Percentiles rank a stretch among this genome's conserved stretches.
These are phyloP conservation scores for Gisinianus flammeolus DNA, from an alignment of 2,888 invertebrate species.

Conservation along the genomic window DNA sequence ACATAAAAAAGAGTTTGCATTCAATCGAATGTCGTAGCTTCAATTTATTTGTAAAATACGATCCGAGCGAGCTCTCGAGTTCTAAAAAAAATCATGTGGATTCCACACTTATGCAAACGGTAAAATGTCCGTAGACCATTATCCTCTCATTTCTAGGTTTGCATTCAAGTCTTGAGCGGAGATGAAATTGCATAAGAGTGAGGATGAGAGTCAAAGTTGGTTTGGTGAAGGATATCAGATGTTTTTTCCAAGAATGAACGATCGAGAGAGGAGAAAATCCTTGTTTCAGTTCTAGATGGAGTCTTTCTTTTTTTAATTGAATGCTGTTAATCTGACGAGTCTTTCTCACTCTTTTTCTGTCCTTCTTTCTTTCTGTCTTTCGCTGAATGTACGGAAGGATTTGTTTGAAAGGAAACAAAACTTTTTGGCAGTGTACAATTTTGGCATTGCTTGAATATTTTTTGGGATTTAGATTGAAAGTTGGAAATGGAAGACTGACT, in stretches of 20 bases:
- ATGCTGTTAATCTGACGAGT: too few relatives aligned
- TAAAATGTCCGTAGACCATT: neutral
- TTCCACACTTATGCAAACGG: too few relatives aligned
- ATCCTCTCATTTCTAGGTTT: neutral
- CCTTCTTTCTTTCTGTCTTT: too few relatives aligned
- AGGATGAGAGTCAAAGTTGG: neutral
- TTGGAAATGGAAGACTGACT: neutral
- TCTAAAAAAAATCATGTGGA: too few relatives aligned
- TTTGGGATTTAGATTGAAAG: neutral
- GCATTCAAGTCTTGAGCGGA: neutral
- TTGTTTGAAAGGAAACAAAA: neutral
- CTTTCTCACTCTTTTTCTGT: too few relatives aligned
- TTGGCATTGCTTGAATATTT: constrained; percentile 14
- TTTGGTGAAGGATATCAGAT: neutral
- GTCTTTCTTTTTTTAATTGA: too few relatives aligned
- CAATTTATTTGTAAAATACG: neutral
- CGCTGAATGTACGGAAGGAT: neutral
- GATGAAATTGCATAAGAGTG: neutral
- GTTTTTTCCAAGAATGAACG: neutral
- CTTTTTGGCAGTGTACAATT: constrained; percentile 8
- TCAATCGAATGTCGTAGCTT: neutral
- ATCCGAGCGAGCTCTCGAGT: neutral
- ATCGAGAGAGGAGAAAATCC: neutral
- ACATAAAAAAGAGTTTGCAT: neutral
- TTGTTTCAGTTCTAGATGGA: neutral